A percentile compares a stretch with the other conserved stretches of the same genome.
Evolutionary conservation across 2,888 invertebrate genomes (phyloP).

Genomic region (Tuberolachnus salignus): DNA sequence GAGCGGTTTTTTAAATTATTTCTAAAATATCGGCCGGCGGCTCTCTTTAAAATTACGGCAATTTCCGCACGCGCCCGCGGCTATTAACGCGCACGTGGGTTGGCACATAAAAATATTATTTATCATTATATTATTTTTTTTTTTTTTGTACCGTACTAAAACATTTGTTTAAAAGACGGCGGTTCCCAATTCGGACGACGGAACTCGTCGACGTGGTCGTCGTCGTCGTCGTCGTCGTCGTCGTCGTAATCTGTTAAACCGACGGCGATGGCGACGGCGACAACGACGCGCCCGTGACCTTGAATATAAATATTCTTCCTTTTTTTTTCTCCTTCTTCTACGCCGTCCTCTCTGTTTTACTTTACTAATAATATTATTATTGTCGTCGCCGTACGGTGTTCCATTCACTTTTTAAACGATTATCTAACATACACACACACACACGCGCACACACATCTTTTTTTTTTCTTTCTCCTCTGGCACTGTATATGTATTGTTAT

Average conservation of each 20-base stretch:
- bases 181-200: too few species aligned
- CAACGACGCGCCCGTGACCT: constrained; percentile 8
- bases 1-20: too few species aligned
- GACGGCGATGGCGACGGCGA: not conserved
- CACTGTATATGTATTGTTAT: too few species aligned
- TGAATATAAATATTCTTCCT: constrained; percentile 20
- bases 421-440: not conserved
- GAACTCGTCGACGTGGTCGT: not conserved
- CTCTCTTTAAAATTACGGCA: too few species aligned
- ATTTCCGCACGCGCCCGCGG: too few species aligned
- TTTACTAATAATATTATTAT: constrained; percentile 8
- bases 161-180: too few species aligned
- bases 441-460: not conserved
- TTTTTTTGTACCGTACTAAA: too few species aligned
- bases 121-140: too few species aligned
- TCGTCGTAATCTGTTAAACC: constrained; percentile 9
- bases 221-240: not conserved
- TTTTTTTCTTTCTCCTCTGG: not conserved
- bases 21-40: too few species aligned
- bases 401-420: constrained; percentile 41
- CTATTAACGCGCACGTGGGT: too few species aligned
- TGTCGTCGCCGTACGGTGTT: not conserved
- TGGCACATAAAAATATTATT: too few species aligned
- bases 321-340: not conserved
- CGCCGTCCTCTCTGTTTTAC: not conserved